Evolutionary conservation across 2,888 invertebrate species (phyloP).

Genomic region (Plebejus anna): DNA sequence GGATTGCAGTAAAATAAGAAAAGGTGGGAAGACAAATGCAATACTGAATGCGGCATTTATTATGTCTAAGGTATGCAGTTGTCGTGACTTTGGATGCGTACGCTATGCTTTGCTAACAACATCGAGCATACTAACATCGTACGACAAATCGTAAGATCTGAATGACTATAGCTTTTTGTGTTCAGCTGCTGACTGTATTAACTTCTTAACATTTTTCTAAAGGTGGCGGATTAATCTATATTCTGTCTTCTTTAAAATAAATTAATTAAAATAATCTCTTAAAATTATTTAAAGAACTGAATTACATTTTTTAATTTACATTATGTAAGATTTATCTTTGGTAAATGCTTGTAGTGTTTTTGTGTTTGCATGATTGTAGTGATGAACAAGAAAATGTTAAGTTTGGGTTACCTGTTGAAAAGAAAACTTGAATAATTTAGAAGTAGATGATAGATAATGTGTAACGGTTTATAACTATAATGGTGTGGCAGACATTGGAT

Average conservation of each 20-base stretch:
- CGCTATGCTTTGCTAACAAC: conserved; percentile 40
- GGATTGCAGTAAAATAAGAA: conserved; percentile 82
- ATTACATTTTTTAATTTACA: neutral
- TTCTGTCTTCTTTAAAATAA: neutral
- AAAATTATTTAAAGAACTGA: neutral
- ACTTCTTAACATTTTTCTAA: neutral
- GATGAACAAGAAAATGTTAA: neutral
- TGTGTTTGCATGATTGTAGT: conserved; percentile 3
- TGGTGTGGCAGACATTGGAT: neutral
- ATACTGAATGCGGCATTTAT: conserved; percentile 83
- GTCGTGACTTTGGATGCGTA: conserved; percentile 44
- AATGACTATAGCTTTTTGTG: neutral
- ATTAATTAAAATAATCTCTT: neutral
- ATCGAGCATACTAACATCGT: conserved; percentile 32
- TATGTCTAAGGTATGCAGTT: conserved; percentile 83
- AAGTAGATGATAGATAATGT: neutral
- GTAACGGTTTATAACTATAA: neutral
- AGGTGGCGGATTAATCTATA: neutral
- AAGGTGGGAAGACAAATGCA: conserved; percentile 81
- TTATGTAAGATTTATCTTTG: neutral
- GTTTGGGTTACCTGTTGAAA: neutral
- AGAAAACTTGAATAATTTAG: neutral
- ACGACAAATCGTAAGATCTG: conserved; percentile 16
- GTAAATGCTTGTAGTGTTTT: neutral
- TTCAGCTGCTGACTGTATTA: neutral